A percentile compares a stretch with the other conserved stretches of the same genome.
Evolutionary conservation across 2,797 vertebrate genomes (phyloP).

Genomic region (Sebastes paucispinis): DNA sequence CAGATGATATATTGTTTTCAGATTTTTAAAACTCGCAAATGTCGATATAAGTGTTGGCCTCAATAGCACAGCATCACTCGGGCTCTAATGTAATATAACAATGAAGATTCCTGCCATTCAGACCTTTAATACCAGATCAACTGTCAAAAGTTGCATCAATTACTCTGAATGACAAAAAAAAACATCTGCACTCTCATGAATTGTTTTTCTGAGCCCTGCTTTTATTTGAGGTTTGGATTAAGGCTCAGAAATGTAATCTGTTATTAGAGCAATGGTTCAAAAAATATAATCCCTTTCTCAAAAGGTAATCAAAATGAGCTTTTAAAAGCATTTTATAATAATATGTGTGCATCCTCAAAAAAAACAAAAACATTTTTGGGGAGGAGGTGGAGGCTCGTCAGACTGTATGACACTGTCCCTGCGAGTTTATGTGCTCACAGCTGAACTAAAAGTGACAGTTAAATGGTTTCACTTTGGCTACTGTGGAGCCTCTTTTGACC

Average conservation of each 20-base stretch:
- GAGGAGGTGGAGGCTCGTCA: not conserved
- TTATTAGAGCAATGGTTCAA: conserved; percentile 49
- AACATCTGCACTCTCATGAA: conserved; percentile 27
- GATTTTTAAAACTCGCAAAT: not conserved
- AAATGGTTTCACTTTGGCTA: conserved; percentile 40
- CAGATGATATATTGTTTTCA: not conserved
- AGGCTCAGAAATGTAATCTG: conserved; percentile 41
- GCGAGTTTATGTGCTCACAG: conserved; percentile 11
- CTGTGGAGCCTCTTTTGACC: conserved; percentile 33
- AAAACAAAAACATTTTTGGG: not conserved
- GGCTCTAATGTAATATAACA: not conserved
- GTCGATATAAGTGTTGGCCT: not conserved
- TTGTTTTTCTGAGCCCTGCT: conserved; percentile 41
- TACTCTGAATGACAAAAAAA: not conserved
- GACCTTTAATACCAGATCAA: not conserved
- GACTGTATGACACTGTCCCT: not conserved
- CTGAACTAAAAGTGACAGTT: conserved; percentile 38
- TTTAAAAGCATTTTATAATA: conserved; percentile 50
- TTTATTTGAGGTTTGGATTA: conserved; percentile 61
- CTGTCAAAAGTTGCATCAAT: not conserved
- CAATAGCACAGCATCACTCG: not conserved
- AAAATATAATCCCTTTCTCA: conserved; percentile 48
- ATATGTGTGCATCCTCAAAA: not conserved
- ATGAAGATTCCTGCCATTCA: not conserved
- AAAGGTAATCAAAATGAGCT: conserved; percentile 56